phyloP scores from a whole-genome alignment of 2,888 invertebrate genomes.

The Tribolium freemani region DNA sequence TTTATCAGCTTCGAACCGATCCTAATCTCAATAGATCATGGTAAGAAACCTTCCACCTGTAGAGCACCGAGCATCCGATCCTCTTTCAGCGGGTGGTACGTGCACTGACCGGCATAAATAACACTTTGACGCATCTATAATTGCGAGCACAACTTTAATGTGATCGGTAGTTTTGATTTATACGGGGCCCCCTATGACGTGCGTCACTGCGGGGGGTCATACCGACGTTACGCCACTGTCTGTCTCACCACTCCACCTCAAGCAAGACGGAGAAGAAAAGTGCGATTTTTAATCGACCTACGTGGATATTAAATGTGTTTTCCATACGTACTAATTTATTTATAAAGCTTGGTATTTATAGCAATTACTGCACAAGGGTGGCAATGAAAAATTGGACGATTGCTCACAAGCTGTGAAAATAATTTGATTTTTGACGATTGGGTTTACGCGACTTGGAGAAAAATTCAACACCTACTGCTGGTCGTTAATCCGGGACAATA shows the following conservation, averaged over 20 bases:
- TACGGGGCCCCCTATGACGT: conserved; percentile 62
- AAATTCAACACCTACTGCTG: conserved; percentile 22
- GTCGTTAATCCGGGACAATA: conserved; percentile 32
- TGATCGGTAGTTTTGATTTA: conserved; percentile 67
- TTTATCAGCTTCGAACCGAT: conserved; percentile 28
- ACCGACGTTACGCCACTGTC: conserved; percentile 57
- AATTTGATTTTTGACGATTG: not conserved
- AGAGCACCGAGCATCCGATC: conserved; percentile 48
- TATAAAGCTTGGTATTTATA: conserved; percentile 22
- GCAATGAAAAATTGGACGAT: not conserved
- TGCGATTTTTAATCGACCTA: conserved; percentile 43
- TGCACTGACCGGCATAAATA: conserved; percentile 64
- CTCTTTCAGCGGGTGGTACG: conserved; percentile 51
- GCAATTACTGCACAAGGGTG: conserved; percentile 10
- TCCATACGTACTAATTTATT: conserved; percentile 60
- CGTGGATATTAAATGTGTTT: conserved; percentile 55
- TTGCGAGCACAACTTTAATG: conserved; percentile 64
- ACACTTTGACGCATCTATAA: conserved; percentile 67
- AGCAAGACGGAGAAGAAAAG: not conserved
- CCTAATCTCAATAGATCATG: conserved; percentile 26
- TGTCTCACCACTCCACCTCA: not conserved
- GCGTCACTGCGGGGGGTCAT: conserved; percentile 61
- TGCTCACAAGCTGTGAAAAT: not conserved
- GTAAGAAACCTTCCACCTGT: conserved; percentile 48
- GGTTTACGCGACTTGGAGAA: not conserved